Evolutionary conservation across 2,113 vertebrate species (phyloP), one percentile per base, ranked within the genome.

Genomic region (Anser cygnoides): DNA sequence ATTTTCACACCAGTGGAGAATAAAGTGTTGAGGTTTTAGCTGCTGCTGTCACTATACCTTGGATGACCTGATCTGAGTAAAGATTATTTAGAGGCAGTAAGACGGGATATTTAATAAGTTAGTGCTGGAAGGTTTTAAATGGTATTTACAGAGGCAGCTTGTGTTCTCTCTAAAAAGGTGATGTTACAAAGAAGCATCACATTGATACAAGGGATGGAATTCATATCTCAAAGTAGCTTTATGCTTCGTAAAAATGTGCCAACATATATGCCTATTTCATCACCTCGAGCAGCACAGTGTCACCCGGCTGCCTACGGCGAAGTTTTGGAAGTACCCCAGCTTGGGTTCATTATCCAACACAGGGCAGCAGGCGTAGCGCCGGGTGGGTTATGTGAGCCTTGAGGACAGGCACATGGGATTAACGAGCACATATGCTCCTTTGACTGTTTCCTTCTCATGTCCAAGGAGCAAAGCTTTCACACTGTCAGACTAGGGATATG

Each of bases 1-100:
- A 86, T 96, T 93, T 97, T 95, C 88, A 88, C 59, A 93, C 43
- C 71, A 71, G 88, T 26, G 93, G 72, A 89, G 92, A 96, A 89
- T 22, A 35, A 35, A 35, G 35, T 23, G 93, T 72, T 68, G 66
- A 84, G 57, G 81, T 91, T 93, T 83, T 70, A 78, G 66, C 59
- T 95, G 63, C 46, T 96, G 50, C 87, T 91, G 50, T 81, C 94
- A 92, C 65, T 87, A 52, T 46, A 61, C 44, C 28, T 58, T 90
- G 8, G 84, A 26, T 3, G 31, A 35, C 35, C 35, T 35, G 35
- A 59, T 62, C 54, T 76, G 41, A 76, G 81, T 29, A 97, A 93
- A 74, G 41, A 25, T 58, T 68, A 39, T 67, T 78, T 52, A 76
- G 52, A 84, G 31, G 58, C 46, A 91, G 28, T 19, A 87, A 87